Evolutionary conservation across 2,797 vertebrate species (phyloP).

Genomic region (Sternarchorhynchus goeldii): DNA sequence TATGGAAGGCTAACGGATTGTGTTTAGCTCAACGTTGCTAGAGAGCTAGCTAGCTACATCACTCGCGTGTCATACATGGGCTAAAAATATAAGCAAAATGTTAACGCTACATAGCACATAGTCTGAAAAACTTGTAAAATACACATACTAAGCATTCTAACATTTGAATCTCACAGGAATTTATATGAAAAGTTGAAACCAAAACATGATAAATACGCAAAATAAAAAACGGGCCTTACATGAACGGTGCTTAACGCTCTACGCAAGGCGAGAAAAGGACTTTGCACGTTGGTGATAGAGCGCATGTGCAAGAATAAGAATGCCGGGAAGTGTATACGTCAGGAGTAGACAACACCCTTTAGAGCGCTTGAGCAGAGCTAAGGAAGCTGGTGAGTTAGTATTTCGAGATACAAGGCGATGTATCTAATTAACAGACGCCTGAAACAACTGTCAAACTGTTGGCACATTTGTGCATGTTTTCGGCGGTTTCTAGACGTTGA

Average conservation of each 20-base stretch:
- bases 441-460: too few species aligned
- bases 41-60: too few species aligned
- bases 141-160: rapidly evolving
- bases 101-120: neutral
- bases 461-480: too few species aligned
- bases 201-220: neutral
- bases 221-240: constrained; percentile 64
- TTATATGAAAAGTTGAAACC: neutral
- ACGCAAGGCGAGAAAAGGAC: constrained; percentile 76
- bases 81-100: neutral
- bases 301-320: constrained; percentile 73
- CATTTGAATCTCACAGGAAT: rapidly evolving
- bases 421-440: too few species aligned
- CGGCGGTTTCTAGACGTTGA: too few species aligned
- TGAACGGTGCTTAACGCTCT: constrained; percentile 72
- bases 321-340: constrained; percentile 38
- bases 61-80: neutral
- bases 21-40: neutral
- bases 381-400: too few species aligned
- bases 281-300: constrained; percentile 17
- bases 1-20: neutral
- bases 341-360: neutral
- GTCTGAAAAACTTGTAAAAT: neutral
- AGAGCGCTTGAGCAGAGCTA: too few species aligned
- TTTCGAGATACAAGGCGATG: too few species aligned